Percentiles rank a stretch among this genome's conserved stretches.
These are phyloP conservation scores for Balaenoptera acutorostrata DNA, from an alignment of 2,113 vertebrate species.

Conservation along the genomic window DNA sequence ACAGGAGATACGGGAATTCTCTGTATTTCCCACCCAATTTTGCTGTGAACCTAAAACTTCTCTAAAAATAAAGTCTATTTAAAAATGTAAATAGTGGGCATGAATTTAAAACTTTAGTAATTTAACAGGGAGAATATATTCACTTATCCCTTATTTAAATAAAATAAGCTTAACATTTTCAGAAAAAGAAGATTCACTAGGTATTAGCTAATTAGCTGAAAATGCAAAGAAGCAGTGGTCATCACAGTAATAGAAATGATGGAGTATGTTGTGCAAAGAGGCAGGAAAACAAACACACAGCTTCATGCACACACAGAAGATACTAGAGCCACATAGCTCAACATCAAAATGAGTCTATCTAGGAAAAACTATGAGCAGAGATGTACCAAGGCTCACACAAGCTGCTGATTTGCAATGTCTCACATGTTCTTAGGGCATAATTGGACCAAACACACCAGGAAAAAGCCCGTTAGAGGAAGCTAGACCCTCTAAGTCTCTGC, in stretches of 20 bases:
- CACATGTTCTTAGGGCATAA: not conserved
- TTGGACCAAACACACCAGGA: not conserved
- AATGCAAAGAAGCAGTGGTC: not conserved
- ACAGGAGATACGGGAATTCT: not conserved
- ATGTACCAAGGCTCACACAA: not conserved
- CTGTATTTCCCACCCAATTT: not conserved
- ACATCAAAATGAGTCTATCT: not conserved
- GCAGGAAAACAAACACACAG: not conserved
- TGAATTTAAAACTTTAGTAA: not conserved
- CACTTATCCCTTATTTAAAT: not conserved
- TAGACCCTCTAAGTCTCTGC: accelerated
- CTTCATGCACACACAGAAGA: not conserved
- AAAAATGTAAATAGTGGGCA: not conserved
- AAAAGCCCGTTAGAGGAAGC: not conserved
- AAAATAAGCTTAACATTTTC: not conserved
- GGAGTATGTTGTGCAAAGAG: not conserved
- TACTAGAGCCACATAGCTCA: not conserved
- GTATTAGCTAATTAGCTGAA: not conserved
- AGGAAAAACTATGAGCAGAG: not conserved
- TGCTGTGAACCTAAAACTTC: not conserved
- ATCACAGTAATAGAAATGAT: not conserved
- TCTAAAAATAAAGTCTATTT: not conserved
- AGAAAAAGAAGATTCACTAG: not conserved
- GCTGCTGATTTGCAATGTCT: accelerated
- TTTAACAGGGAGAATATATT: not conserved